Evolutionary conservation across 2,113 vertebrate genomes (phyloP).

Genomic region (Oncorhynchus kisutch): DNA sequence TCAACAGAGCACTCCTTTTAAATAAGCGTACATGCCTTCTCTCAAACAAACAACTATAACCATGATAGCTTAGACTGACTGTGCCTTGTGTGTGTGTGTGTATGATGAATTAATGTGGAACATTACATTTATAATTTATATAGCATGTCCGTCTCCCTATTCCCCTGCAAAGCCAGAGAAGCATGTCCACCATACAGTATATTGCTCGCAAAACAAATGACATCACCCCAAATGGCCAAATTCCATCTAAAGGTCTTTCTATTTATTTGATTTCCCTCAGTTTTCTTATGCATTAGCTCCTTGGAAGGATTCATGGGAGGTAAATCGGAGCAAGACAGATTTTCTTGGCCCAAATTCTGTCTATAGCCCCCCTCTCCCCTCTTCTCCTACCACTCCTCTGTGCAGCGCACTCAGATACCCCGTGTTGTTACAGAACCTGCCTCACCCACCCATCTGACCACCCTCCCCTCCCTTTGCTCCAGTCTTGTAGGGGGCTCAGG

Average conservation of each 20-base stretch:
- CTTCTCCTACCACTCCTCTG: neutral
- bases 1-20: too few relatives aligned
- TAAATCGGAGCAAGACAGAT: constrained; percentile 18
- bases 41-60: neutral
- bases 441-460: neutral
- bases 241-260: constrained; percentile 4
- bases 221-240: constrained; percentile 16
- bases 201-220: neutral
- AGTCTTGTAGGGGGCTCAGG: neutral
- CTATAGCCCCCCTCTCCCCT: neutral
- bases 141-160: neutral
- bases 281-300: neutral
- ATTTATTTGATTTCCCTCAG: constrained; percentile 12
- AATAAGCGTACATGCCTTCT: neutral
- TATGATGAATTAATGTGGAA: constrained; percentile 2
- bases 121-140: neutral
- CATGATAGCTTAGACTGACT: too few relatives aligned
- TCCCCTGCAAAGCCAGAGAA: too few relatives aligned
- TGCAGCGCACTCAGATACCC: too few relatives aligned
- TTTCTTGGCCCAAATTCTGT: constrained; percentile 19
- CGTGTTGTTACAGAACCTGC: neutral
- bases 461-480: constrained; percentile 5
- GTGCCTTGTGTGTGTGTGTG: constrained; percentile 1
- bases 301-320: constrained; percentile 11
- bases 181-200: too few relatives aligned